Evolutionary conservation across 2,797 vertebrate species (phyloP), one percentile per base, ranked within the genome.

Genomic region (Syndactyla subalaris): DNA sequence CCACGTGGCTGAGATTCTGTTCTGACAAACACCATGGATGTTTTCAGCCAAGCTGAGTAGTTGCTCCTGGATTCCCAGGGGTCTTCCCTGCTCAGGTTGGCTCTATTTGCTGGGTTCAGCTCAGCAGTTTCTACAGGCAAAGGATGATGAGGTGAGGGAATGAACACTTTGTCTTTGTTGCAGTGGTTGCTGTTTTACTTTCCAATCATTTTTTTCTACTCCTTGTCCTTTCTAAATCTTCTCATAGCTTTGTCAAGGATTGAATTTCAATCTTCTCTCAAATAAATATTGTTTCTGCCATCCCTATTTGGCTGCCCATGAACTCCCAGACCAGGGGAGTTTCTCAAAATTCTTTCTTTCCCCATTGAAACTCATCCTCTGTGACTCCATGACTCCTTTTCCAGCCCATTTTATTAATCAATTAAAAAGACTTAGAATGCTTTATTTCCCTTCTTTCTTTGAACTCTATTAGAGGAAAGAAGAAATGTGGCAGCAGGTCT

Each of bases 151-250:
- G 49, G 14, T 36, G 62, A 86, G 48, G 79, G 6, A 48, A 66
- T 6, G 1, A 32, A 8, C 3, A 9, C 27, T 81, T 86, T 61
- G 38, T 48, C 17, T 57, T 67, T 51, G 15, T 38, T 66, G 14
- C 15, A 12, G 26, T 2, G 2, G 21, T 10, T 65, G 62, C 41
- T 81, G 58, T 15, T 94, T 61, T 63, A 26, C 6, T 34, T 85
- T 84, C 21, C 52, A 70, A 66, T 32, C 2, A 19, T 43, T 62
- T 38, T 39, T 61, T 87, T 27, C 30, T 48, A 1, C 17, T 46
- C 62, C 16, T 36, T 70, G n/a, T 21, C 61, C 83, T 76, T 84
- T 74, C 59, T 77, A 76, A 88, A 63, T 63, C 67, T 41, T 63
- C 20, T 4, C 0, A 2, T 19, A 9, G 10, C 46, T 84, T 62